Conservation (phyloP, 2,797 vertebrate species). For the Pyrocephalus nanus region DNA sequence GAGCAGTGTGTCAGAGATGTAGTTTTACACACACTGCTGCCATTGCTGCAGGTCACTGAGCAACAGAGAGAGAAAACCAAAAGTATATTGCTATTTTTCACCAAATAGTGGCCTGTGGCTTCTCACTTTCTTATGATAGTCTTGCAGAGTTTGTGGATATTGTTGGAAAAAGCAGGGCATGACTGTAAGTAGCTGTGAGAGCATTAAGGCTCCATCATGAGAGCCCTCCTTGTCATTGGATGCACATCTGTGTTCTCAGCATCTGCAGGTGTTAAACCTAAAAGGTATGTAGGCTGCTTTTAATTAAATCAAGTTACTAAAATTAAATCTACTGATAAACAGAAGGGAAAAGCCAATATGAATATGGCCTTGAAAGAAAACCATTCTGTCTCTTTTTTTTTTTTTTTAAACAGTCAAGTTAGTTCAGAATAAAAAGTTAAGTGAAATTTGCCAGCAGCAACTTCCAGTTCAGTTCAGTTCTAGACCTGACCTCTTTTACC, state of each 20-base stretch:
- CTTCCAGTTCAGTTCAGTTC: background rate
- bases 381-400: background rate
- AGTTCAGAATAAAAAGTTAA: background rate
- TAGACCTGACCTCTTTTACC: background rate
- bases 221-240: background rate
- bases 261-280: background rate
- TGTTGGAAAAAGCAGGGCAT: background rate
- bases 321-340: background rate
- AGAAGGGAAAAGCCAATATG: background rate
- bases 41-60: background rate
- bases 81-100: background rate
- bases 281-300: background rate
- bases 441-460: background rate
- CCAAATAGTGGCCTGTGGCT: background rate
- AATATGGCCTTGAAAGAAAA: background rate
- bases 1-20: background rate
- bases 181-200: background rate
- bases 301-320: background rate
- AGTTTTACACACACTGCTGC: background rate
- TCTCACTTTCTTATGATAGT: background rate
- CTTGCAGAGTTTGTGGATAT: background rate
- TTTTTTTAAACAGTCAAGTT: background rate
- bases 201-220: background rate
- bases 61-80: background rate
- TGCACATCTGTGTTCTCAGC: background rate